A percentile compares a stretch with the other conserved stretches of the same genome.
Conservation (phyloP, 2,113 vertebrate species). For the Anhinga anhinga region DNA sequence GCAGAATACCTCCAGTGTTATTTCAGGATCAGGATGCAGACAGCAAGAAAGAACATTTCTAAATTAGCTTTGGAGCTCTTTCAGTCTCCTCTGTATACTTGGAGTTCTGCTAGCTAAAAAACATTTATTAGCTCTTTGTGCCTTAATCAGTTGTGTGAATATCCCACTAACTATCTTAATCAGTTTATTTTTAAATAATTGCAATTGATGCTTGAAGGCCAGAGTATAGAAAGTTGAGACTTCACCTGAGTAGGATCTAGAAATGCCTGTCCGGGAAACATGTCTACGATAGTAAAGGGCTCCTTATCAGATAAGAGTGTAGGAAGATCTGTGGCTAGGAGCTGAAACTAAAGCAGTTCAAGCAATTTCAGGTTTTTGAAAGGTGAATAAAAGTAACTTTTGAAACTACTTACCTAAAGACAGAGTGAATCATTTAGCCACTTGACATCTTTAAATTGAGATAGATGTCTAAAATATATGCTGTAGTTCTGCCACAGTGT, state of each 20-base stretch:
- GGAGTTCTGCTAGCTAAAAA: not conserved
- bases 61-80: not conserved
- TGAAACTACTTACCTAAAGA: not conserved
- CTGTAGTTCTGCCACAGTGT: not conserved
- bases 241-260: not conserved
- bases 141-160: not conserved
- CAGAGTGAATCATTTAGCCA: not conserved
- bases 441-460: not conserved
- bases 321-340: not conserved
- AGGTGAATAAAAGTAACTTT: not conserved
- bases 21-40: not conserved
- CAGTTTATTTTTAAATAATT: not conserved
- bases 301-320: not conserved
- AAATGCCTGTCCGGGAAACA: not conserved
- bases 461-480: not conserved
- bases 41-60: not conserved
- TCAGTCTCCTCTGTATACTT: not conserved
- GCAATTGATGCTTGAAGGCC: not conserved
- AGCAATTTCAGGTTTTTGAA: not conserved
- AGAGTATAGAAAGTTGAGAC: not conserved
- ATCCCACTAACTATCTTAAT: not conserved
- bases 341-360: not conserved
- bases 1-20: not conserved
- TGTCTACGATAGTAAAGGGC: accelerated
- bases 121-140: not conserved